A percentile compares a stretch with the other conserved stretches of the same genome.
phyloP scores from a whole-genome alignment of 2,113 vertebrate genomes.

The Daphoenositta chrysoptera region DNA sequence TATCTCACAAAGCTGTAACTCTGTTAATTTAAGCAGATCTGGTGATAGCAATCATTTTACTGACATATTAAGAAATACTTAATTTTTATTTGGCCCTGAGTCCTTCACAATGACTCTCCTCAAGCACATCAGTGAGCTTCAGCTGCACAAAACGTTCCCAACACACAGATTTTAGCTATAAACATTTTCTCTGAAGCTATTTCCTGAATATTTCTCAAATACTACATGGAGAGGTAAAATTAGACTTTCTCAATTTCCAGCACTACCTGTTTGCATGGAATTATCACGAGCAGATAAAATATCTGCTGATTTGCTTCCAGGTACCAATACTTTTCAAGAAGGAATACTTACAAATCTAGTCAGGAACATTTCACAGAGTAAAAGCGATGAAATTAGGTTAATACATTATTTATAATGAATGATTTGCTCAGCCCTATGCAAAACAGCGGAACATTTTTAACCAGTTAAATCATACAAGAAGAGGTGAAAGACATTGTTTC shows the following conservation, averaged over 20 bases:
- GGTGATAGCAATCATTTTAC: neutral
- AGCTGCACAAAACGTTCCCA: neutral
- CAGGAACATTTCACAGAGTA: neutral
- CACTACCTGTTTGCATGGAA: neutral
- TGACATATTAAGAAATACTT: neutral
- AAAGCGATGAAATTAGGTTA: neutral
- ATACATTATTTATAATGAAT: constrained; percentile 31
- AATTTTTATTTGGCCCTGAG: neutral
- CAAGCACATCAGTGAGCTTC: neutral
- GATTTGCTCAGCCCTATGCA: neutral
- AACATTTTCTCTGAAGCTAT: neutral
- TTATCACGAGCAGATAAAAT: neutral
- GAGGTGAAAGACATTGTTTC: neutral
- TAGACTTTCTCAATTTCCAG: neutral
- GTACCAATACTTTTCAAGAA: neutral
- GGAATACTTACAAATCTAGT: neutral
- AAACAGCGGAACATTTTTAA: neutral
- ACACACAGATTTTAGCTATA: neutral
- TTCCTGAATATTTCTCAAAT: neutral
- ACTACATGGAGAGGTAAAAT: neutral
- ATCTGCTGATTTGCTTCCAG: neutral
- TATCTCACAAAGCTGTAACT: neutral
- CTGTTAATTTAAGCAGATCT: neutral
- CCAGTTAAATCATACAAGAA: neutral
- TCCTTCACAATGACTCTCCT: neutral